These are phyloP conservation scores for Sebastes diploproa DNA, from an alignment of 2,797 vertebrate genomes.

Conservation along the genomic window DNA sequence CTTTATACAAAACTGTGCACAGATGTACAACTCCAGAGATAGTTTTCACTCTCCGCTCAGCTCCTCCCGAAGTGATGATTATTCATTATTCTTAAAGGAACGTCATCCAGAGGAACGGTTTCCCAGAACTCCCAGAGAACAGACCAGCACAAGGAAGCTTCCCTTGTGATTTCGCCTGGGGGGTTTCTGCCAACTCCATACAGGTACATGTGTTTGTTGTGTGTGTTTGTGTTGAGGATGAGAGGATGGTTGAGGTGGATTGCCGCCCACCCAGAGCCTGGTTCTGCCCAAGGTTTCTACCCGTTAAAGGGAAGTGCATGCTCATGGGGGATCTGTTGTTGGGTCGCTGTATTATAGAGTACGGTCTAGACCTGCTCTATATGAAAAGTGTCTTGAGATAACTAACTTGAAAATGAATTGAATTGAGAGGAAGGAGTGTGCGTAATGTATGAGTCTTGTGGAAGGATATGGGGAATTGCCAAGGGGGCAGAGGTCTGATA, in stretches of 20 bases:
- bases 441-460: background rate
- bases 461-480: background rate
- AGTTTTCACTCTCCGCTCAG: background rate
- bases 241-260: rapidly evolving
- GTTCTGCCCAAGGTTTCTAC: too few relatives aligned
- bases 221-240: background rate
- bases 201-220: constrained; percentile 81
- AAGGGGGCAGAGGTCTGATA: background rate
- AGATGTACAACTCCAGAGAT: background rate
- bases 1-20: background rate
- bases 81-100: constrained; percentile 71
- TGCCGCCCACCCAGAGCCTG: too few relatives aligned
- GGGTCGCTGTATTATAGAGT: too few relatives aligned
- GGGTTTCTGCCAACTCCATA: constrained; percentile 90
- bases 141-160: constrained; percentile 87
- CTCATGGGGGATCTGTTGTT: too few relatives aligned
- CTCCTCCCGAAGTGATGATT: background rate
- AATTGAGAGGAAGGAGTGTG: background rate
- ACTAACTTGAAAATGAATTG: too few relatives aligned
- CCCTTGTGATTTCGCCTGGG: constrained; percentile 94
- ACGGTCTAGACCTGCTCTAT: too few relatives aligned
- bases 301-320: too few relatives aligned
- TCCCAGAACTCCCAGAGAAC: constrained; percentile 91
- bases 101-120: constrained; percentile 93
- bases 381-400: too few relatives aligned